A percentile compares a stretch with the other conserved stretches of the same genome.
These are phyloP conservation scores for Lomographa bimaculata DNA, from an alignment of 2,888 invertebrate genomes.

Conservation along the genomic window DNA sequence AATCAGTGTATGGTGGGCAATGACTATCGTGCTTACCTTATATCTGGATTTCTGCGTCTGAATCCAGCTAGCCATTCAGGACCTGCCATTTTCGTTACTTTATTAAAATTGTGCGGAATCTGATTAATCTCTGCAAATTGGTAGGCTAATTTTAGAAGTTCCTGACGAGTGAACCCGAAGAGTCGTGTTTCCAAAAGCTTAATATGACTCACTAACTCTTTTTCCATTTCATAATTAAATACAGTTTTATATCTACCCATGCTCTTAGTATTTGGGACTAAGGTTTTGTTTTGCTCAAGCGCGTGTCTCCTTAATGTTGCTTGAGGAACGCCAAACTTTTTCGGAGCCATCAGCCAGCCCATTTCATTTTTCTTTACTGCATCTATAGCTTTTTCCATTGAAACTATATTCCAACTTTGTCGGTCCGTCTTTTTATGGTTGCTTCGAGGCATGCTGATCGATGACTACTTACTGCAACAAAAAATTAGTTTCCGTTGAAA, in stretches of 20 bases:
- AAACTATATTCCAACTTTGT: not conserved
- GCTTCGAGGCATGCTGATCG: too few relatives aligned
- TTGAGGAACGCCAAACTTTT: slow-evolving; percentile 23
- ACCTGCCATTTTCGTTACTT: too few relatives aligned
- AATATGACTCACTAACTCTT: slow-evolving; percentile 25
- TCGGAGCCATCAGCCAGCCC: slow-evolving; percentile 24
- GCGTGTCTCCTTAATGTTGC: slow-evolving; percentile 23
- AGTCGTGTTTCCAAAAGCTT: slow-evolving; percentile 26
- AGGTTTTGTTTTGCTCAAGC: slow-evolving; percentile 6
- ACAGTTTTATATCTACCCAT: slow-evolving; percentile 8
- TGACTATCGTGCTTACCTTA: too few relatives aligned
- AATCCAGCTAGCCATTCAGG: too few relatives aligned
- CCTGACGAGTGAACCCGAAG: slow-evolving; percentile 23
- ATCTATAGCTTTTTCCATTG: slow-evolving; percentile 24
- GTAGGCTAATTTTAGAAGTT: slow-evolving; percentile 23
- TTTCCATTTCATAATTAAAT: slow-evolving; percentile 10
- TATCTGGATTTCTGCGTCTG: too few relatives aligned
- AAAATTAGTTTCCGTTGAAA: too few relatives aligned
- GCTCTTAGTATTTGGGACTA: slow-evolving; percentile 8
- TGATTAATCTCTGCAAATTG: slow-evolving; percentile 13
- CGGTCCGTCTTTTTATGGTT: too few relatives aligned
- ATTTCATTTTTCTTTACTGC: slow-evolving; percentile 20
- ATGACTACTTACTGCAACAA: too few relatives aligned
- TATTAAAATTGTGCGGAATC: too few relatives aligned
- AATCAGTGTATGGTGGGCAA: too few relatives aligned